Evolutionary conservation across 2,797 vertebrate genomes (phyloP), one percentile per base, ranked within the genome.

Genomic region (Pristis pectinata): DNA sequence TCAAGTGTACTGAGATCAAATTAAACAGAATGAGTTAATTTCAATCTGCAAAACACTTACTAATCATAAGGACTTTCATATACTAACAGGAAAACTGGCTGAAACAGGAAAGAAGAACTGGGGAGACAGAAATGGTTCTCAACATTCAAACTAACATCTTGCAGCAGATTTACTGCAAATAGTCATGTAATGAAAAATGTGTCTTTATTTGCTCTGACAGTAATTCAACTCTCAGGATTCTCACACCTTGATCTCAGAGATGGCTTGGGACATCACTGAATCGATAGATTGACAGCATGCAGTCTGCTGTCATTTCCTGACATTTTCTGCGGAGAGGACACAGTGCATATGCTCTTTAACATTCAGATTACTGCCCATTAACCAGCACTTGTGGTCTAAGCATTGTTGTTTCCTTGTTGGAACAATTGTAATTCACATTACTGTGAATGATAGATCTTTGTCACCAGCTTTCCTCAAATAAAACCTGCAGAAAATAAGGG

Each of bases 121-220:
- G 53, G 61, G 34, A 37, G 34, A 64, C 30, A 91, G 87, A 64
- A 87, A 59, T 17, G 83, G 9, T 56, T 34, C 34, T 13, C 77
- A 79, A 8, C 77, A 37, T 79, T 64, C 19, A 37, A n/a, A 91
- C 6, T 37, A 56, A 91, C 64, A 87, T 34, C 87, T 64, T 64
- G 87, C n/a, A 8, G n/a, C 59, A 64, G 87, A 91, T 37, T 91
- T 91, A 9, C 87, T 64, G 41, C 59, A 91, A 91, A 37, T 64
- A 19, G 0, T 13, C 34, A 87, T 34, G 83, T 34, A 59, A 87
- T n/a, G 41, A 87, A 30, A 27, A 59, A 61, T 30, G 53, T 87
- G 83, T 34, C 87, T 27, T 53, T 91, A 19, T 61, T 64, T 91
- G 87, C 87, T 91, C 56, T 91, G 87, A 91, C 59, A 64, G 59